phyloP scores from a whole-genome alignment of 2,797 vertebrate genomes.

The Sebastes alutus region DNA sequence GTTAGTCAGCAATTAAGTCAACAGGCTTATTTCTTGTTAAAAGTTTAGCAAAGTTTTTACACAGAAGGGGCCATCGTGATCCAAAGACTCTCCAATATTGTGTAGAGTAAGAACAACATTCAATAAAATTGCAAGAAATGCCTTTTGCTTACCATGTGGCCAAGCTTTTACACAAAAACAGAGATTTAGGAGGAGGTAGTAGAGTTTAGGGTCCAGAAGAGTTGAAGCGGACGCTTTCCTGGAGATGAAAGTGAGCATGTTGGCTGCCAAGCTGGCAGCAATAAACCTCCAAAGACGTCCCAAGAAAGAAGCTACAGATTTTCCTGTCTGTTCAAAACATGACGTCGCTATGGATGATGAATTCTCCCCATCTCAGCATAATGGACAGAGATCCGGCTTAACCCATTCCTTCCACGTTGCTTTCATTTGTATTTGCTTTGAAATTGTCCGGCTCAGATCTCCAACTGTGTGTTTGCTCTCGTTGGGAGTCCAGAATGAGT shows the following conservation, averaged over 20 bases:
- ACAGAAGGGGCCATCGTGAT: background rate
- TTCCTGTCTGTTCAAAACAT: constrained; percentile 10
- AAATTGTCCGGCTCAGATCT: constrained; percentile 4
- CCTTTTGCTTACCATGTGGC: constrained; percentile 60
- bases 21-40: background rate
- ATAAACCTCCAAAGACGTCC: constrained; percentile 16
- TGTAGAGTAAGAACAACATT: background rate
- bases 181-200: constrained; percentile 56
- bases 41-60: background rate
- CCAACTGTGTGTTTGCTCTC: constrained; percentile 1
- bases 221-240: constrained; percentile 6
- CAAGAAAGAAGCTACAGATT: background rate
- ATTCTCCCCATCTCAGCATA: constrained; percentile 12
- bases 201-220: constrained; percentile 23
- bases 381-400: constrained; percentile 25
- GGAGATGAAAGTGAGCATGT: constrained; percentile 33
- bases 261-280: constrained; percentile 20
- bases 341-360: constrained; percentile 6
- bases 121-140: background rate
- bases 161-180: constrained; percentile 44
- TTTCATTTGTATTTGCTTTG: background rate
- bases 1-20: constrained; percentile 38
- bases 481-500: constrained; percentile 10
- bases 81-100: background rate
- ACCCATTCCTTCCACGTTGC: constrained; percentile 39